Evolutionary conservation across 2,113 vertebrate species (phyloP), one percentile per base, ranked within the genome.

Genomic region (Clupea harengus): DNA sequence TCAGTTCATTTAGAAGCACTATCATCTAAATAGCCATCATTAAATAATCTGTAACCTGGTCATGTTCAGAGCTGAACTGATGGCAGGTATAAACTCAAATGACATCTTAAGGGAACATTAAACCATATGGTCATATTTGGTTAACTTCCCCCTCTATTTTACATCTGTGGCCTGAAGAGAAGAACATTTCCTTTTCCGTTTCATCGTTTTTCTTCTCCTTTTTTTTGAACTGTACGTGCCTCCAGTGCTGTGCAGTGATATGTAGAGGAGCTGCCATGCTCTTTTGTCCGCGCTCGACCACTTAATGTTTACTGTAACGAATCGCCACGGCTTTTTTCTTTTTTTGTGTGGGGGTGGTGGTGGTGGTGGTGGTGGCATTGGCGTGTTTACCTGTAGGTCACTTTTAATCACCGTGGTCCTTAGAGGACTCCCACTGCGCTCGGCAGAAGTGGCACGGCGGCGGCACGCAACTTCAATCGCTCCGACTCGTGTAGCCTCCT

Each of bases 51-150:
- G 91, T 90, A 92, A 91, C 87, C 89, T 85, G 67, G 85, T 81
- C 90, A 89, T 89, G 90, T 91, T 67, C 82, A 87, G 90, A 85
- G 87, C 87, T 88, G 86, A 90, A 94, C 39, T 93, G 92, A 94
- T 95, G 93, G 93, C 92, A 94, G 93, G 93, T 94, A 93, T 91
- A 92, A 88, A 90, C 93, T 92, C 91, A 92, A 91, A 91, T 93
- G 94, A 94, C 93, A 92, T 92, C 94, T 95, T 94, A 94, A 93
- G 93, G 94, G 94, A 94, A 95, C 94, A 95, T 94, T 95, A 95
- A 92, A 90, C 89, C 91, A 78, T 82, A 83, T 85, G 81, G 91
- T 94, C 91, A 88, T 92, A 93, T 93, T 93, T 94, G 92, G 90
- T 93, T 94, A 95, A 93, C 92, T 91, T 92, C 91, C 92, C 91